Percentiles rank a stretch among this genome's conserved stretches.
These are phyloP conservation scores for Pseudochromis fuscus DNA, from an alignment of 2,797 vertebrate species.

Conservation along the genomic window DNA sequence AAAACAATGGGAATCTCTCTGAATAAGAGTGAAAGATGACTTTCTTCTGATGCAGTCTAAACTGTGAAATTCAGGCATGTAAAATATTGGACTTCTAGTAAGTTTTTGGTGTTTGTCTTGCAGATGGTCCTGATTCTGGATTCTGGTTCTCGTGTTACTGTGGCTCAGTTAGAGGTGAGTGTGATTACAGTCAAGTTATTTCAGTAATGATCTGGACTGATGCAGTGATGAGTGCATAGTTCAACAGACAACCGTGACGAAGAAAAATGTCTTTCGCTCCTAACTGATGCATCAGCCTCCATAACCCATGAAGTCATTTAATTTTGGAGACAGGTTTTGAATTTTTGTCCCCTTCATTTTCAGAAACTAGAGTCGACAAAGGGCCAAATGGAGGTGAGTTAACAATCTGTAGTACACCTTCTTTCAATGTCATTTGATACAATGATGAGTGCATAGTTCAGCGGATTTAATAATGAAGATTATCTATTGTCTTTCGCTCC, in stretches of 20 bases:
- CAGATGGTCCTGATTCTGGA: slow-evolving; percentile 28
- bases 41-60: slow-evolving; percentile 88
- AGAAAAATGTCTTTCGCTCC: slow-evolving; percentile 82
- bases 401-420: fast-evolving
- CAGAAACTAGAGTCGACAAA: neutral
- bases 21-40: slow-evolving; percentile 89
- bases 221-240: slow-evolving; percentile 85
- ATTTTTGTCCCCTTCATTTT: neutral
- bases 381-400: slow-evolving; percentile 36
- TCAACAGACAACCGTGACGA: slow-evolving; percentile 79
- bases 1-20: slow-evolving; percentile 98
- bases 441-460: slow-evolving; percentile 93
- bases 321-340: fast-evolving
- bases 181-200: fast-evolving
- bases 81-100: fast-evolving
- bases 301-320: fast-evolving
- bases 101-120: neutral
- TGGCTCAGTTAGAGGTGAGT: slow-evolving; percentile 19
- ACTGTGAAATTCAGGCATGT: fast-evolving
- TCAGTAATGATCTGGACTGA: fast-evolving
- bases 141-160: fast-evolving
- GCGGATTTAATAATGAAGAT: slow-evolving; percentile 82
- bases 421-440: slow-evolving; percentile 40
- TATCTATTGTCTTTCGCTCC: slow-evolving; percentile 86
- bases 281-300: slow-evolving; percentile 73